Conservation (phyloP, 30 jellyfish, hydroid and myxozoan species). For the Sanderia malayensis region DNA sequence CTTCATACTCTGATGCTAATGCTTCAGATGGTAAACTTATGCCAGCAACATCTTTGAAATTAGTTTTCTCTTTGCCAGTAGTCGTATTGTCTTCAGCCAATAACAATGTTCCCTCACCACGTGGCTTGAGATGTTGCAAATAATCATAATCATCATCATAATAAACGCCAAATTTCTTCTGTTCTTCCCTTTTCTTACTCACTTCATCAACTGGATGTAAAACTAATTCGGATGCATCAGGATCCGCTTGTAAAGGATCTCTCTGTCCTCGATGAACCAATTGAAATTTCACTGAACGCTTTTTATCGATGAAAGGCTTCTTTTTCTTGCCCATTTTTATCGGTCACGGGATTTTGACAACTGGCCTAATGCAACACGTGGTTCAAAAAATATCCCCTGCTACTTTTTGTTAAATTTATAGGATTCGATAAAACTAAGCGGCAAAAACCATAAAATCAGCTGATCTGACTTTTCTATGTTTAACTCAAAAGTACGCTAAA, state of each 20-base stretch:
- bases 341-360: no score
- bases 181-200: conserved; percentile 34
- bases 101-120: conserved; percentile 76
- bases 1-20: conserved; percentile 82
- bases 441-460: no score
- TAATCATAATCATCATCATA: conserved; percentile 90
- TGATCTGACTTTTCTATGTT: no score
- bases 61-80: not conserved
- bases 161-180: conserved; percentile 54
- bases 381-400: no score
- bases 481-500: no score
- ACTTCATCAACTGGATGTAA: conserved; percentile 37
- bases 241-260: conserved; percentile 95
- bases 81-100: conserved; percentile 60
- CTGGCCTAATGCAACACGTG: no score
- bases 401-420: no score
- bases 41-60: conserved; percentile 60
- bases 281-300: conserved; percentile 63
- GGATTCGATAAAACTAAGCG: no score
- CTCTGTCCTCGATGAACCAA: conserved; percentile 87
- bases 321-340: conserved; percentile 80
- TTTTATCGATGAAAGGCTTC: conserved; percentile 85
- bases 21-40: conserved; percentile 65
- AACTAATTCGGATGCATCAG: conserved; percentile 73
- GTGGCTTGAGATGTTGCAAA: conserved; percentile 77